Conservation (phyloP, 53 echinoderm and acorn worm genomes). For the Hippasteria phrygiana region DNA sequence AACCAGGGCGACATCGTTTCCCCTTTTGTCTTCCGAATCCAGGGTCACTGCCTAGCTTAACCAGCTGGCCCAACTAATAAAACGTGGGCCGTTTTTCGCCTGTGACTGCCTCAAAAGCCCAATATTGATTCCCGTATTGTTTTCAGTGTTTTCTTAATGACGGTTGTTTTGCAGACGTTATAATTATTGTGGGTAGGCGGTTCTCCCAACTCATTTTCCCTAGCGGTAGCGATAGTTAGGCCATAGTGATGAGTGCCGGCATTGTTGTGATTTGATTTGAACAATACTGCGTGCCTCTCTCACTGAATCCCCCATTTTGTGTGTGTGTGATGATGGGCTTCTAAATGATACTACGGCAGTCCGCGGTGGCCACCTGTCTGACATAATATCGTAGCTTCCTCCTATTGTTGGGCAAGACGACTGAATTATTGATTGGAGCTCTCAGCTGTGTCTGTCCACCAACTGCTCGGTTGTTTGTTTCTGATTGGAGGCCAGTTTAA, state of each 20-base stretch:
- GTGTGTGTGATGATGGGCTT: no score
- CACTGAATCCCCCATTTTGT: no score
- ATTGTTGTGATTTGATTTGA: not conserved
- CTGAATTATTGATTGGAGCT: not conserved
- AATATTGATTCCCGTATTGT: slow-evolving; percentile 47
- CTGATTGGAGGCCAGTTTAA: not conserved
- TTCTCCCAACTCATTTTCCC: not conserved
- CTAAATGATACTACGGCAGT: no score
- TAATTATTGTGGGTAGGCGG: not conserved
- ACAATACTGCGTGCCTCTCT: no score
- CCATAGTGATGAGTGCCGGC: not conserved
- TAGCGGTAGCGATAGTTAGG: not conserved
- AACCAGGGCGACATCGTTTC: not conserved
- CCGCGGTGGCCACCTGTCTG: slow-evolving; percentile 9
- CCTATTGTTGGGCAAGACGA: not conserved
- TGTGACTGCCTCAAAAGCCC: not conserved
- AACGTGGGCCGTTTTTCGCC: not conserved
- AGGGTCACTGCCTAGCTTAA: not conserved
- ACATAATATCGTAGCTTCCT: not conserved
- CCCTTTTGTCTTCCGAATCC: slow-evolving; percentile 18
- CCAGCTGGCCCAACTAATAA: slow-evolving; percentile 20
- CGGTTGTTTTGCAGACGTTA: not conserved
- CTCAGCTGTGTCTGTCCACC: not conserved
- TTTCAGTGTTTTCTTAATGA: slow-evolving; percentile 47
- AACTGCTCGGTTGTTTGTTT: not conserved